Base-by-base conservation (phyloP, 2,113 vertebrate genomes). In the Chionomys nivalis region DNA sequence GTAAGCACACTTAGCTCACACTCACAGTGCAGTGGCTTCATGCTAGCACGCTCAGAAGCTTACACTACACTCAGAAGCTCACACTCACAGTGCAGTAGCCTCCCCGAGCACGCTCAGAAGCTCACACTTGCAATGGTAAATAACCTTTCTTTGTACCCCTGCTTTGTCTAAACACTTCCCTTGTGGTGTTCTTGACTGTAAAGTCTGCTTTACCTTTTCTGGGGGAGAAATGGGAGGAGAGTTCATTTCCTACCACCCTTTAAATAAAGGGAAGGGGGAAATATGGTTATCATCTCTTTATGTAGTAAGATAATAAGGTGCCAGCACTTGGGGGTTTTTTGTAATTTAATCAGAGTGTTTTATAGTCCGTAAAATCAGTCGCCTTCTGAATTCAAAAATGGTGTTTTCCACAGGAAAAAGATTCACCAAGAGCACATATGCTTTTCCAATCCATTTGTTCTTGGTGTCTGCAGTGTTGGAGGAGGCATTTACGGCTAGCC, bases 331-430 rank as follows among this genome's bases (percentile, higher is more conserved):
- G 58, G 58, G 19, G 31, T 68, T 95, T 94, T 92, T 65, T 78
- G 33, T 77, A 95, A 95, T 82, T 86, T 94, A 96, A 88, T 93
- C 76, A 88, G 26, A 82, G 3, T 36, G 68, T 63, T 96, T 83
- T 78, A 89, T 85, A 63, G 61, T 75, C 79, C 66, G 88, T 89
- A 94, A 96, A 97, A 83, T 75, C 39, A 87, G 58, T 78, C n/a
- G 49, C 79, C 49, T 85, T 90, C 83, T 90, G 28, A 87, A 94
- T 95, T 97, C 39, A 85, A 94, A 94, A 87, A 86, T 66, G 90
- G 5, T 55, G 58, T 92, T 96, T 96, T 94, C 83, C 81, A 68
- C 24, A 90, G 79, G 79, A 81, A 78, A 96, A 94, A 90, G 33
- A 88, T 65, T 66, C 31, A 92, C n/a, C 58, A 77, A 66, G 58